phyloP scores from a whole-genome alignment of 64 coral and sea anemone species.

The Hydrozoanthus tunicans region DNA sequence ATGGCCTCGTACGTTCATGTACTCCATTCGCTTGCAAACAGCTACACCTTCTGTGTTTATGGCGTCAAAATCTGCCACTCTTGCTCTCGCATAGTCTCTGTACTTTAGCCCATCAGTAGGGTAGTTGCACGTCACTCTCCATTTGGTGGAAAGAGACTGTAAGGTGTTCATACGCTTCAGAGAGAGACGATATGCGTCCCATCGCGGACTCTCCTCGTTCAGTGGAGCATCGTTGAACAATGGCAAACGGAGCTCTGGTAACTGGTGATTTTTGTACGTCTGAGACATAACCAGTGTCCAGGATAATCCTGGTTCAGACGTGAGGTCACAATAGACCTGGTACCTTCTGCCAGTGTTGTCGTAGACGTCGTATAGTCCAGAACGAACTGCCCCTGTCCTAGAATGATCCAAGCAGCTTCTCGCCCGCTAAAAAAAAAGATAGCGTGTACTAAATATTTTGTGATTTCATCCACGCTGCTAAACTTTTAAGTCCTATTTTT shows the following conservation, averaged over 20 bases:
- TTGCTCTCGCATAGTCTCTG: conserved; percentile 42
- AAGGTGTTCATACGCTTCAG: not conserved
- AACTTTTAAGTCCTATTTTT: no score
- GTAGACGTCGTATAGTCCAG: not conserved
- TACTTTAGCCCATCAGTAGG: conserved; percentile 32
- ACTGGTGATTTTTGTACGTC: not conserved
- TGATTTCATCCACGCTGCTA: no score
- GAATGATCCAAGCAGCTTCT: conserved; percentile 8
- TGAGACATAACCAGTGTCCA: conserved; percentile 40
- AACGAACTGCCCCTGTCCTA: not conserved
- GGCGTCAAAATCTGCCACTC: conserved; percentile 2
- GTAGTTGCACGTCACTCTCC: conserved; percentile 63
- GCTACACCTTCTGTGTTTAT: not conserved
- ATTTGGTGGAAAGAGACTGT: conserved; percentile 15
- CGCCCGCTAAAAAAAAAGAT: conserved; percentile 6
- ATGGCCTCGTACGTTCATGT: conserved; percentile 52
- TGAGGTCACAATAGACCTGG: conserved; percentile 26
- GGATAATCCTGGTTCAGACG: conserved; percentile 1
- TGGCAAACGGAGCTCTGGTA: not conserved
- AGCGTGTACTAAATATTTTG: no score
- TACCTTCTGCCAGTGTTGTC: not conserved
- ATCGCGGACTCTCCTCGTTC: not conserved
- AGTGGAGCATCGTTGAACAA: not conserved
- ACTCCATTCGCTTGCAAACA: conserved; percentile 30
- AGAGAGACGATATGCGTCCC: conserved; percentile 1